Percentiles rank a stretch among this genome's conserved stretches.
phyloP scores from a whole-genome alignment of 2,797 vertebrate species.

The Nannoperca obscura region DNA sequence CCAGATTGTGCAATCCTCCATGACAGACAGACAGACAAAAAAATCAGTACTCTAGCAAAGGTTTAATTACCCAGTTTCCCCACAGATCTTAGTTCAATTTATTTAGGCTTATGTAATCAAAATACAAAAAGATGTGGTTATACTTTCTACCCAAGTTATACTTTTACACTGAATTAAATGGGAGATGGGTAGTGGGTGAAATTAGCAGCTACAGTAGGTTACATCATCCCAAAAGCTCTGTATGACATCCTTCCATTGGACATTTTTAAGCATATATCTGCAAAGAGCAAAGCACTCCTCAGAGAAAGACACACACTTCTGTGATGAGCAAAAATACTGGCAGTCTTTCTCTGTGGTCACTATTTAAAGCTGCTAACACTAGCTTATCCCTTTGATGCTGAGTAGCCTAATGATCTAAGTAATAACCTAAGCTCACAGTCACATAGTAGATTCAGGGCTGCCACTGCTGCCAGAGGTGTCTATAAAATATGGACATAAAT shows the following conservation, averaged over 20 bases:
- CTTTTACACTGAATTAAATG: background rate
- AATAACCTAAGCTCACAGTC: no score
- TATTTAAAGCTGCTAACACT: background rate
- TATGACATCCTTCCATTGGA: background rate
- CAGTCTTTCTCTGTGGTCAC: no score
- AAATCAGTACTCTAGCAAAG: conserved; percentile 13
- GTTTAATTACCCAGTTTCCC: background rate
- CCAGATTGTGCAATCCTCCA: background rate
- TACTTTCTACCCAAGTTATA: background rate
- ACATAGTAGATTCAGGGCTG: background rate
- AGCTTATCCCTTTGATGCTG: background rate
- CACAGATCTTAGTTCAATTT: conserved; percentile 13
- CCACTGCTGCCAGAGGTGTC: background rate
- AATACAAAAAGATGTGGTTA: background rate
- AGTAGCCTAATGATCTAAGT: no score
- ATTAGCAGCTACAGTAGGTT: background rate
- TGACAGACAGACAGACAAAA: background rate
- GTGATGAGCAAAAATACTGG: no score
- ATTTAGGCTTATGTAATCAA: background rate
- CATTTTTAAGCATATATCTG: background rate
- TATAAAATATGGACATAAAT: background rate
- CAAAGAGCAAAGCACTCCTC: background rate
- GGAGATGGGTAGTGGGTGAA: background rate
- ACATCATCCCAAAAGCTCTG: background rate
- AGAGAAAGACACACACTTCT: background rate